Percentiles rank a stretch among this genome's conserved stretches.
These are phyloP conservation scores for Ianthella basta DNA, from an alignment of 37 sponge, comb jelly and placozoan genomes.

Conservation along the genomic window DNA sequence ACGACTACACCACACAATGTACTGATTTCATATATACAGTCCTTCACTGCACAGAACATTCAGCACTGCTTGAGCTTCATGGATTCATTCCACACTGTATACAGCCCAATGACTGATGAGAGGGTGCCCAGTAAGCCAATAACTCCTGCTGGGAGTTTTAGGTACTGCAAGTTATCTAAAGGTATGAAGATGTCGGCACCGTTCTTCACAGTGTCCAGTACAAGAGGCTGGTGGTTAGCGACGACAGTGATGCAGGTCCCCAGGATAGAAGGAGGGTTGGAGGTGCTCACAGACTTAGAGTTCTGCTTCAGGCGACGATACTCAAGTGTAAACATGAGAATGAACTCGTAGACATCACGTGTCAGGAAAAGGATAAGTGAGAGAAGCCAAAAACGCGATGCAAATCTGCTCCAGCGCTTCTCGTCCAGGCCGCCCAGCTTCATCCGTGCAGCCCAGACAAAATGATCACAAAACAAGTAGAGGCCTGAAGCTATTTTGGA, in stretches of 20 bases:
- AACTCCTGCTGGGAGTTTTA: slow-evolving; percentile 45
- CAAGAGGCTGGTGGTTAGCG: slow-evolving; percentile 48
- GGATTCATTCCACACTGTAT: slow-evolving; percentile 52
- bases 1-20: too few species aligned
- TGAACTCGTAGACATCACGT: slow-evolving; percentile 62
- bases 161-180: slow-evolving; percentile 33
- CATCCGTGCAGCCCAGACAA: slow-evolving; percentile 72
- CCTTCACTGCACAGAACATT: background rate
- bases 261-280: slow-evolving; percentile 2
- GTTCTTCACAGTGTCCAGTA: slow-evolving; percentile 72
- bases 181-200: slow-evolving; percentile 67
- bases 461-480: slow-evolving; percentile 78
- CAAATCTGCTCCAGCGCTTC: slow-evolving; percentile 42
- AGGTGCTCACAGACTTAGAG: background rate
- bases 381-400: slow-evolving; percentile 70
- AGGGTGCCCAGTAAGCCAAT: slow-evolving; percentile 72
- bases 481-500: slow-evolving; percentile 63
- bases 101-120: slow-evolving; percentile 61
- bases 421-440: slow-evolving; percentile 45
- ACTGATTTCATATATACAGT: too few species aligned
- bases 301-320: slow-evolving; percentile 37
- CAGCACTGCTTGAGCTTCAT: slow-evolving; percentile 51
- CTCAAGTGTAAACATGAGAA: slow-evolving; percentile 40
- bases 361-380: slow-evolving; percentile 52
- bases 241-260: slow-evolving; percentile 9